Conservation (phyloP, 2,888 invertebrate genomes). For the Drosophila prolongata region DNA sequence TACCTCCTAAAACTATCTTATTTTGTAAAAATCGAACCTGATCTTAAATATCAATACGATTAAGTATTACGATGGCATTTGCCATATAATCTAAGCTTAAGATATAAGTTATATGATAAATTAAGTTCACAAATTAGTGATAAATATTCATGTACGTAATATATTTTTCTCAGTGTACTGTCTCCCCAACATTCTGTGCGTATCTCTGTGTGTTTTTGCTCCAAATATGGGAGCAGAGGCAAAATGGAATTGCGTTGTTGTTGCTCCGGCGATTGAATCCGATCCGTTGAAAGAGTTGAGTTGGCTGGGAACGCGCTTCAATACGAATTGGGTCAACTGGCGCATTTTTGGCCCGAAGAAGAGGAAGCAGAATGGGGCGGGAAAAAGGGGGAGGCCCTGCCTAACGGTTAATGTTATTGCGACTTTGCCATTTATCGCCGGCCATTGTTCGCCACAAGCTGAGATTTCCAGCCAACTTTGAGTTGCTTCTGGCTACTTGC, state of each 20-base stretch:
- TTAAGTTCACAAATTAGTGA: too few species aligned
- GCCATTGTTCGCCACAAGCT: conserved; percentile 60
- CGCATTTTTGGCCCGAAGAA: conserved; percentile 68
- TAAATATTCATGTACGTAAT: too few species aligned
- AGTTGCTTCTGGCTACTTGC: conserved; percentile 18
- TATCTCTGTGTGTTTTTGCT: conserved; percentile 40
- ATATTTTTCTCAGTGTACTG: conserved; percentile 10
- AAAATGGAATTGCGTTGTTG: conserved; percentile 41
- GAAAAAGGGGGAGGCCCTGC: conserved; percentile 4
- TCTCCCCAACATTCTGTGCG: conserved; percentile 27
- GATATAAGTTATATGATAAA: not conserved
- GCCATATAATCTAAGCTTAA: too few species aligned
- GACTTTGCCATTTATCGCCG: conserved; percentile 58
- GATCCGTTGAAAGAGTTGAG: conserved; percentile 61
- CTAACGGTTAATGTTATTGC: conserved; percentile 80
- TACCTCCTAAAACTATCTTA: too few species aligned
- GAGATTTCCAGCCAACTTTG: conserved; percentile 32
- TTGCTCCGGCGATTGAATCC: conserved; percentile 68
- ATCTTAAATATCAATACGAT: too few species aligned
- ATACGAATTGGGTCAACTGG: conserved; percentile 71
- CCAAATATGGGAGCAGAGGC: conserved; percentile 57
- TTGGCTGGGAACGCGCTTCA: conserved; percentile 38
- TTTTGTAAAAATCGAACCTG: too few species aligned
- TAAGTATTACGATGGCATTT: too few species aligned
- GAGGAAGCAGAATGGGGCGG: conserved; percentile 13